phyloP scores from a whole-genome alignment of 1,140 invertebrate genomes.

The Nasonia longicornis region DNA sequence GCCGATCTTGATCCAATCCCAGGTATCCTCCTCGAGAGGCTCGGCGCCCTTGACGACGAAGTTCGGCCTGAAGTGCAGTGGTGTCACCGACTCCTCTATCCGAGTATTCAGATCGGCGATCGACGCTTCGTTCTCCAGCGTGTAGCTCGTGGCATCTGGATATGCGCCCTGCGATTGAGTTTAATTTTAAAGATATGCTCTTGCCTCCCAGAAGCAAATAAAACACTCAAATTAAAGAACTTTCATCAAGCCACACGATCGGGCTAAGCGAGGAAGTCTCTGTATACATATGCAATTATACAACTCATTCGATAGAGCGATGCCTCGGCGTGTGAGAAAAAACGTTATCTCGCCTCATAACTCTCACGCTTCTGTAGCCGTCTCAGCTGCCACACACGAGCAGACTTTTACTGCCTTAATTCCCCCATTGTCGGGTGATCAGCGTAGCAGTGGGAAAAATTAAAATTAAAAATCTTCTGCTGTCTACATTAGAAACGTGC shows the following conservation, averaged over 20 bases:
- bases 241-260: neutral
- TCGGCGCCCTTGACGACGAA: constrained; percentile 75
- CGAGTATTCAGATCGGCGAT: constrained; percentile 74
- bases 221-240: neutral
- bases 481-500: neutral
- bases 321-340: neutral
- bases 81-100: constrained; percentile 69
- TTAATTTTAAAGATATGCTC: neutral
- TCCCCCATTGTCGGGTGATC: neutral
- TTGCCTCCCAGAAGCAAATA: neutral
- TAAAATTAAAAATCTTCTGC: neutral
- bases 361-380: neutral
- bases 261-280: neutral
- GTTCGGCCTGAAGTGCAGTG: constrained; percentile 76
- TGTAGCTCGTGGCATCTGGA: constrained; percentile 72
- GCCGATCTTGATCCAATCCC: constrained; percentile 79
- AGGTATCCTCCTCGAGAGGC: constrained; percentile 77
- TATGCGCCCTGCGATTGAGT: constrained; percentile 69
- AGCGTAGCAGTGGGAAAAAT: neutral
- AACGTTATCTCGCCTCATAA: neutral
- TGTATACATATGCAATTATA: neutral
- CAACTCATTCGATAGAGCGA: neutral
- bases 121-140: constrained; percentile 75
- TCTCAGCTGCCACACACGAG: neutral
- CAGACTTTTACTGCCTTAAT: constrained; percentile 10